Percentiles rank a stretch among this genome's conserved stretches.
phyloP scores from a whole-genome alignment of 2,113 vertebrate genomes.

The Dasyurus viverrinus region DNA sequence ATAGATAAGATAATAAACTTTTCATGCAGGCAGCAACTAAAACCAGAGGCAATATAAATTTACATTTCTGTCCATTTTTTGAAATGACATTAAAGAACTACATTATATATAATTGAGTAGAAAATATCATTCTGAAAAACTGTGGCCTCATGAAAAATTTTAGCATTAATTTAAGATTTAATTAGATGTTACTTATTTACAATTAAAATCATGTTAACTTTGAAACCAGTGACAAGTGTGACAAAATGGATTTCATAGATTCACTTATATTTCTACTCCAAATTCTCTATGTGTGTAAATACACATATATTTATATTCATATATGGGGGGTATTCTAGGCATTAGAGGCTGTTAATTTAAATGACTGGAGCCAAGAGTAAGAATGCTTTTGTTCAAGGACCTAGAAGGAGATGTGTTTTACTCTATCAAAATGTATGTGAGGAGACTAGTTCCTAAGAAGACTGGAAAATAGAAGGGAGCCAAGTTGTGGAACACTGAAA shows the following conservation, averaged over 20 bases:
- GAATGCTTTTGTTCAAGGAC: neutral
- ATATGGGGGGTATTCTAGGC: neutral
- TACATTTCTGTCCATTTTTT: constrained; percentile 50
- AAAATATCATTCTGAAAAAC: constrained; percentile 70
- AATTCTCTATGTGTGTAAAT: neutral
- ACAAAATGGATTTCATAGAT: constrained; percentile 50
- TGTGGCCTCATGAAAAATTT: constrained; percentile 15
- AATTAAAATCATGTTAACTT: constrained; percentile 66
- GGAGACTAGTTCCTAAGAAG: neutral
- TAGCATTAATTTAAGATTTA: constrained; percentile 68
- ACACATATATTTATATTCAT: neutral
- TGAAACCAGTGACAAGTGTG: constrained; percentile 42
- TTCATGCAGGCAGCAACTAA: constrained; percentile 21
- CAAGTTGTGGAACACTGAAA: neutral
- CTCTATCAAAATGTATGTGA: neutral
- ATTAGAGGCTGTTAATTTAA: neutral
- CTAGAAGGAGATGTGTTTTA: neutral
- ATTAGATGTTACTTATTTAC: constrained; percentile 74
- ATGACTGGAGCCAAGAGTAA: neutral
- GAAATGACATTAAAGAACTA: constrained; percentile 55
- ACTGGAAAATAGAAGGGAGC: neutral
- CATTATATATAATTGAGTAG: constrained; percentile 61
- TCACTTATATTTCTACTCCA: neutral
- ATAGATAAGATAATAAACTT: neutral
- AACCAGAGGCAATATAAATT: constrained; percentile 52